Percentiles rank a stretch among this genome's conserved stretches.
Evolutionary conservation across 2,113 vertebrate genomes (phyloP).

Genomic region (Spea multiplicata): DNA sequence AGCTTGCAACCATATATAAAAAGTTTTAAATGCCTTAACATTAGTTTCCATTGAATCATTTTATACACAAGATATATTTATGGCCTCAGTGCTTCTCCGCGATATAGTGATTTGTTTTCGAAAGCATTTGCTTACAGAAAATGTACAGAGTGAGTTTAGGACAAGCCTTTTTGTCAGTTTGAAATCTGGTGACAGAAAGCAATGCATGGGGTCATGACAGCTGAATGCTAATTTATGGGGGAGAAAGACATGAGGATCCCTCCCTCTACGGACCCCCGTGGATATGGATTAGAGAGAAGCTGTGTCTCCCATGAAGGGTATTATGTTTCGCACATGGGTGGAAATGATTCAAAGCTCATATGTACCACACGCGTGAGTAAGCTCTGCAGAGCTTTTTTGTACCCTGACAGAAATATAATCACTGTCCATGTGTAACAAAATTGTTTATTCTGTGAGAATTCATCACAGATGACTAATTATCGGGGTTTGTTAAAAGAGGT

Average conservation of each 20-base stretch:
- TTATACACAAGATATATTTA: too few species aligned
- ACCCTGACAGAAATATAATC: slow-evolving; percentile 72
- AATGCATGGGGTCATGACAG: slow-evolving; percentile 49
- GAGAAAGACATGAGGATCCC: slow-evolving; percentile 43
- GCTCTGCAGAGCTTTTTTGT: slow-evolving; percentile 65
- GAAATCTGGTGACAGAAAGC: slow-evolving; percentile 39
- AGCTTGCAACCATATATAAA: too few species aligned
- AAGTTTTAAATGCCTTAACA: too few species aligned
- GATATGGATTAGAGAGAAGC: slow-evolving; percentile 50
- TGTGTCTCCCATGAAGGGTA: slow-evolving; percentile 58
- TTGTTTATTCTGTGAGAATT: slow-evolving; percentile 78
- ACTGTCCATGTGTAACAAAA: slow-evolving; percentile 75
- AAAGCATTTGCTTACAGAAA: background rate
- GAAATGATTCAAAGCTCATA: slow-evolving; percentile 59
- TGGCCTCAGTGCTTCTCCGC: too few species aligned
- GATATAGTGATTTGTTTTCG: too few species aligned
- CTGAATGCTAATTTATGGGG: slow-evolving; percentile 46
- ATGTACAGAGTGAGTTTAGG: slow-evolving; percentile 3
- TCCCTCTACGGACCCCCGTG: slow-evolving; percentile 46
- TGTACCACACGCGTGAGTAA: slow-evolving; percentile 68
- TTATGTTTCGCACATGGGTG: slow-evolving; percentile 59
- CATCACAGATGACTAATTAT: slow-evolving; percentile 78
- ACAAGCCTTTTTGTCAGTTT: slow-evolving; percentile 37
- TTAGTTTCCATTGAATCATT: too few species aligned
- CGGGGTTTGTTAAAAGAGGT: slow-evolving; percentile 56